Evolutionary conservation across 2,888 invertebrate species (phyloP), one percentile per base, ranked within the genome.

Genomic region (Plebejus argus): DNA sequence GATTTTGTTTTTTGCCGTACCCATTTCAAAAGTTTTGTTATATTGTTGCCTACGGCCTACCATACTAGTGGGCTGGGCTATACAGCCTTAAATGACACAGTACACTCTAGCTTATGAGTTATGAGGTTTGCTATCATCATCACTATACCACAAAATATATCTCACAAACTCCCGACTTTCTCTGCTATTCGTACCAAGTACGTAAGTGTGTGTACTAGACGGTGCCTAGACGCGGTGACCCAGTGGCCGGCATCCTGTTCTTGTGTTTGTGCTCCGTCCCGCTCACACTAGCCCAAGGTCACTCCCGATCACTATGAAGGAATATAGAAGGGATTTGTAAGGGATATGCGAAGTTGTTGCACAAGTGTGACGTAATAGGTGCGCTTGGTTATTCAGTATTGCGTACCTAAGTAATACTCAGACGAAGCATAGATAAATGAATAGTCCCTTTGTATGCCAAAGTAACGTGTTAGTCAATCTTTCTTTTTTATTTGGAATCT

Each of bases 211-310:
- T 80, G 91, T 89, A 84, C 92, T 93, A 94, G 94, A 94, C 94
- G 86, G 82, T 85, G 89, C 88, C 94, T 94, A 94, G 94, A 94
- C 94, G 85, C 83, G 84, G 85, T 93, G 94, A 94, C 94, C 94
- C 90, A 94, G 89, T 93, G 92, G 87, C 91, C 91, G 91, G 92
- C 93, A 92, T 94, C 92, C 92, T 87, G 82, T 91, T 92, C 93
- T 93, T 93, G 91, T 93, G 93, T 93, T 93, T 85, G 92, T 89
- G 70, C 83, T 92, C 88, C 80, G 78, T 89, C 87, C 81, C 85
- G 76, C 81, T 91, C 91, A 82, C 89, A 84, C 88, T 88, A 84
- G 78, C 66, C 74, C 74, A 53, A 74, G 74, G 74, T 74, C 72
- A 45, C 72, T 28, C 45, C 39, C 45, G 45, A 45, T 39, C 39